A percentile compares a stretch with the other conserved stretches of the same genome.
These are phyloP conservation scores for Poecilobothrus nobilitatus DNA, from an alignment of 2,888 invertebrate species.

Conservation along the genomic window DNA sequence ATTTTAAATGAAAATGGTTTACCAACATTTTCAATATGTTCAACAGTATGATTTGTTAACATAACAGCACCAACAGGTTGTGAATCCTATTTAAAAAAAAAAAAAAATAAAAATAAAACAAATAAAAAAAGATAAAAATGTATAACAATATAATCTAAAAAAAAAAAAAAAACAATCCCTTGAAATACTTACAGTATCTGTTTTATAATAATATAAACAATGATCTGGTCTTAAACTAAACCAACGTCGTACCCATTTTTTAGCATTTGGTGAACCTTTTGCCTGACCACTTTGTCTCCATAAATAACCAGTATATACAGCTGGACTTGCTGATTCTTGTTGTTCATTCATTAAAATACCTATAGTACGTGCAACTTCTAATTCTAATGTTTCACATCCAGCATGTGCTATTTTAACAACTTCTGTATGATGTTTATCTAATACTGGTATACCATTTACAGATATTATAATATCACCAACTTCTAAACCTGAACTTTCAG, in stretches of 20 bases:
- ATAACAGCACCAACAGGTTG: conserved; percentile 86
- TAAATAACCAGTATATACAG: conserved; percentile 65
- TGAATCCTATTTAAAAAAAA: conserved; percentile 52
- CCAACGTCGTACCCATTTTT: conserved; percentile 81
- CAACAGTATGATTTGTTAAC: conserved; percentile 72
- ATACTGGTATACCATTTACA: conserved; percentile 81
- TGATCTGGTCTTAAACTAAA: conserved; percentile 85
- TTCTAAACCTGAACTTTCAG: conserved; percentile 83
- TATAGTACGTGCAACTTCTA: conserved; percentile 82
- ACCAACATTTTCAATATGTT: conserved; percentile 46
- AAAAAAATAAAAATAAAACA: background rate
- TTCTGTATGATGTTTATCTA: conserved; percentile 88
- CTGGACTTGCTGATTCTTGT: conserved; percentile 53
- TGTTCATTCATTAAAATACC: conserved; percentile 63
- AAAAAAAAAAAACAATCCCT: too few relatives aligned
- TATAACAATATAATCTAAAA: too few relatives aligned
- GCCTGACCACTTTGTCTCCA: conserved; percentile 62
- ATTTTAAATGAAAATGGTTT: conserved; percentile 62
- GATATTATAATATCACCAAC: conserved; percentile 90
- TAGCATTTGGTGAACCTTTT: conserved; percentile 47
- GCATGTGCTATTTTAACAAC: conserved; percentile 87
- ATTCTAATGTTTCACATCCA: conserved; percentile 73
- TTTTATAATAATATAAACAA: conserved; percentile 91
- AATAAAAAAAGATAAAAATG: conserved; percentile 1
- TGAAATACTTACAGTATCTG: conserved; percentile 67